A percentile compares a stretch with the other conserved stretches of the same genome.
Evolutionary conservation across 1,140 invertebrate genomes (phyloP).

Genomic region (Sinella curviseta): DNA sequence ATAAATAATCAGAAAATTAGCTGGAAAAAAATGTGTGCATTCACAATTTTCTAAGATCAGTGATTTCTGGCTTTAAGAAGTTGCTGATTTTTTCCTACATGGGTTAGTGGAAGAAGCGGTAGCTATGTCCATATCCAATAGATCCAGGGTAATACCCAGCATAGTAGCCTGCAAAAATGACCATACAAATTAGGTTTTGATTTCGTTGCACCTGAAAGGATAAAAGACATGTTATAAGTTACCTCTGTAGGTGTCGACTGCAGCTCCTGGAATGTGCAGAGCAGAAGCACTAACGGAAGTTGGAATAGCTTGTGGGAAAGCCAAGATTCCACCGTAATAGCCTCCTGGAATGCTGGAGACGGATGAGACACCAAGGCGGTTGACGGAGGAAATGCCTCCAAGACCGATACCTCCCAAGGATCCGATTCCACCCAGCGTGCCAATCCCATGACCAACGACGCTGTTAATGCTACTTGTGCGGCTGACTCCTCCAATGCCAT

Average conservation of each 20-base stretch:
- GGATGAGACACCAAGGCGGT: background rate
- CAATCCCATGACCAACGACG: background rate
- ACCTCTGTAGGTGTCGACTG: conserved; percentile 13
- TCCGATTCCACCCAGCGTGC: background rate
- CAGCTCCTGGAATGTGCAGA: conserved; percentile 3
- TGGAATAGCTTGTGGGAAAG: background rate
- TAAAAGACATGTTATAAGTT: background rate
- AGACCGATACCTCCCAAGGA: background rate
- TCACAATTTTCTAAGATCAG: too few relatives aligned
- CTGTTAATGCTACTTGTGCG: background rate
- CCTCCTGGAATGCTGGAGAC: background rate
- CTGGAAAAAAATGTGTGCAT: too few relatives aligned
- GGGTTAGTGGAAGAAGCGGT: conserved; percentile 2
- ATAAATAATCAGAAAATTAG: too few relatives aligned
- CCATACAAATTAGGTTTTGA: background rate
- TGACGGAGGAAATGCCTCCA: background rate
- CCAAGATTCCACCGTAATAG: background rate
- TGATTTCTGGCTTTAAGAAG: too few relatives aligned
- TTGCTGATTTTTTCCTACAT: conserved; percentile 1
- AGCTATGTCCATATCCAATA: background rate
- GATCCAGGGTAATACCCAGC: conserved; percentile 4
- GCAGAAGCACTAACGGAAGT: background rate
- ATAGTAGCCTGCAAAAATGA: background rate
- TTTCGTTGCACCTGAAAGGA: background rate
- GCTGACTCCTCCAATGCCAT: conserved; percentile 5